Evolutionary conservation across 1,140 invertebrate genomes (phyloP).

Genomic region (Heliconius eleuchia): DNA sequence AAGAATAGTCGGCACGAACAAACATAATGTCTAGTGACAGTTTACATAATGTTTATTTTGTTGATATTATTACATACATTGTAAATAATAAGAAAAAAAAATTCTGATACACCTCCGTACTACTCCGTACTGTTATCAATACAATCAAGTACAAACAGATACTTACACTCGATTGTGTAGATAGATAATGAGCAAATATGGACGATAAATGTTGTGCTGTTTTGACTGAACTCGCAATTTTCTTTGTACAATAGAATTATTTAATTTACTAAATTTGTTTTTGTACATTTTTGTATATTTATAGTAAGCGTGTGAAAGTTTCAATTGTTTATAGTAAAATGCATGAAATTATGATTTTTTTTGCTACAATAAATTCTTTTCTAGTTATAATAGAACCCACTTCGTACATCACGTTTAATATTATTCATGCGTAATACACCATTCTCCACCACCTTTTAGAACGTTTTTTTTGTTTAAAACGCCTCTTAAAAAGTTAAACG

Average conservation of each 20-base stretch:
- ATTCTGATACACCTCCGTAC: not conserved
- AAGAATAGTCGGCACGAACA: conserved; percentile 15
- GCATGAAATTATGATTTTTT: too few relatives aligned
- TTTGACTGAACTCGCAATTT: not conserved
- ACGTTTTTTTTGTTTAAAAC: too few relatives aligned
- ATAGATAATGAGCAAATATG: conserved; percentile 13
- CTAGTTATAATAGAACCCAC: too few relatives aligned
- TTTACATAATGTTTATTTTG: conserved; percentile 17
- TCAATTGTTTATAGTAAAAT: too few relatives aligned
- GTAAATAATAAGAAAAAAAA: conserved; percentile 17
- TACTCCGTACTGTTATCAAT: not conserved
- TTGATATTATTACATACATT: conserved; percentile 13
- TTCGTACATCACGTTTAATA: too few relatives aligned
- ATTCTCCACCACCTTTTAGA: too few relatives aligned
- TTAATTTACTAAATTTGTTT: not conserved
- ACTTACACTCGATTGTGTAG: conserved; percentile 2
- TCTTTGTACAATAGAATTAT: not conserved
- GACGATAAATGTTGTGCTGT: not conserved
- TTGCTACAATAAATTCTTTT: too few relatives aligned
- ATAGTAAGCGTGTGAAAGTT: too few relatives aligned
- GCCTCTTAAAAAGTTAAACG: too few relatives aligned
- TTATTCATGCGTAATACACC: too few relatives aligned
- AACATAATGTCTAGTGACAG: conserved; percentile 18
- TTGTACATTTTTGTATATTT: too few relatives aligned
- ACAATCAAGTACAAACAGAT: not conserved